Conservation (phyloP, 2,888 invertebrate genomes). For the Hypena proboscidalis region DNA sequence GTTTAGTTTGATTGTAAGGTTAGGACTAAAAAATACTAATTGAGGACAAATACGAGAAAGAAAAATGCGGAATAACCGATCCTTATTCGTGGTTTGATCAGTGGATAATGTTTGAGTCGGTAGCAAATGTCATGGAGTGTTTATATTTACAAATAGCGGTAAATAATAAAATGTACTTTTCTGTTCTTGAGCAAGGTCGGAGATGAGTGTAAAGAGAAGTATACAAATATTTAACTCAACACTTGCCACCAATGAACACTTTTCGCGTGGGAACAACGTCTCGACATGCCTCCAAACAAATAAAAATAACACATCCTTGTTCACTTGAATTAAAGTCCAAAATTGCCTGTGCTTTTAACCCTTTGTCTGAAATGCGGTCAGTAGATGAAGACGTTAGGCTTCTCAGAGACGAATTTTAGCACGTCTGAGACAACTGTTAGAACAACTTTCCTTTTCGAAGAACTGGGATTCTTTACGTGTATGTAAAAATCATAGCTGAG, state of each 20-base stretch:
- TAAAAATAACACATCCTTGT: constrained; percentile 17
- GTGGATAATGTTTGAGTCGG: too few species aligned
- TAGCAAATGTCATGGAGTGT: too few species aligned
- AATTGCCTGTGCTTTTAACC: constrained; percentile 15
- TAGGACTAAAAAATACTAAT: too few species aligned
- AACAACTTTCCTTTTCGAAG: constrained; percentile 60
- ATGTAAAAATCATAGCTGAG: constrained; percentile 33
- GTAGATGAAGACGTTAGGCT: constrained; percentile 40
- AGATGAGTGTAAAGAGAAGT: constrained; percentile 56
- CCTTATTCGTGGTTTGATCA: too few species aligned
- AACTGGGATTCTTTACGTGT: constrained; percentile 30
- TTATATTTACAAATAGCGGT: too few species aligned
- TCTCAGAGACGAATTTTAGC: constrained; percentile 69
- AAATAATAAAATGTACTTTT: constrained; percentile 29
- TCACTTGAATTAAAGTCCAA: constrained; percentile 21
- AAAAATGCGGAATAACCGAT: too few species aligned
- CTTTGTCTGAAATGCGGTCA: constrained; percentile 7
- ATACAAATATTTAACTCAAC: constrained; percentile 80
- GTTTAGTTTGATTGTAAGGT: too few species aligned
- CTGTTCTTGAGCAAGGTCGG: constrained; percentile 60
- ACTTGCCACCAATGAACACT: constrained; percentile 69
- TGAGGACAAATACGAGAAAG: too few species aligned
- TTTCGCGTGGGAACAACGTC: constrained; percentile 76
- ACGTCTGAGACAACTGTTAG: constrained; percentile 52
- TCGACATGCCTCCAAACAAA: constrained; percentile 33